These are phyloP conservation scores for Malacoctenus gilli DNA, from an alignment of 2,797 vertebrate species.

Conservation along the genomic window DNA sequence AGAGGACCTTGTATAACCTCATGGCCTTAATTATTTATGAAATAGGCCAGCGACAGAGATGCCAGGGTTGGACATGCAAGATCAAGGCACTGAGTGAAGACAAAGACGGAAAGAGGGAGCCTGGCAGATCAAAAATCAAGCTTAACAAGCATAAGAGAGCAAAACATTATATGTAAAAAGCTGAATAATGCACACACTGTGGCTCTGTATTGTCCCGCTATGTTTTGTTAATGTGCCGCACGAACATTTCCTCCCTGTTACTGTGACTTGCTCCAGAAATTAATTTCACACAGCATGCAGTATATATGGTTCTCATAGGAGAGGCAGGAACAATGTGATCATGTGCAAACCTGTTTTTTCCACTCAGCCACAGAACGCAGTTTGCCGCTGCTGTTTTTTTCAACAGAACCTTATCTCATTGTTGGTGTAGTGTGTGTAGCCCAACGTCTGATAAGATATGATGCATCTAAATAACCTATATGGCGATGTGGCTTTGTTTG, in stretches of 20 bases:
- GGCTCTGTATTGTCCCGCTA: neutral
- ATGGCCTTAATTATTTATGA: conserved; percentile 58
- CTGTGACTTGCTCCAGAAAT: neutral
- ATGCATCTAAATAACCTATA: neutral
- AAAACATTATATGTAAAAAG: neutral
- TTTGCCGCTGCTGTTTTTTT: neutral
- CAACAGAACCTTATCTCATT: neutral
- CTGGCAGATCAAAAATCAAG: neutral
- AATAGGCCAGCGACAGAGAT: conserved; percentile 15
- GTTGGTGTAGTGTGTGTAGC: conserved; percentile 1
- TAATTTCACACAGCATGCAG: neutral
- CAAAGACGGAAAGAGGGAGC: neutral
- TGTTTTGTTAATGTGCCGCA: neutral
- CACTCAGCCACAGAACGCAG: neutral
- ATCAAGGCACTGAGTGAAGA: neutral
- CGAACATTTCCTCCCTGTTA: neutral
- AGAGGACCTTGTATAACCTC: conserved; percentile 46
- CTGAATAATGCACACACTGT: neutral
- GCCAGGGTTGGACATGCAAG: conserved; percentile 6
- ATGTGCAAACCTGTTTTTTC: neutral
- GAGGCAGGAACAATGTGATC: neutral
- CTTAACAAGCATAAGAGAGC: neutral
- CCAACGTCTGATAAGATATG: neutral
- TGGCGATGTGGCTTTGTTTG: neutral
- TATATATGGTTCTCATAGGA: neutral